phyloP scores from a whole-genome alignment of 1,140 invertebrate species.

The Lepeophtheirus salmonis region DNA sequence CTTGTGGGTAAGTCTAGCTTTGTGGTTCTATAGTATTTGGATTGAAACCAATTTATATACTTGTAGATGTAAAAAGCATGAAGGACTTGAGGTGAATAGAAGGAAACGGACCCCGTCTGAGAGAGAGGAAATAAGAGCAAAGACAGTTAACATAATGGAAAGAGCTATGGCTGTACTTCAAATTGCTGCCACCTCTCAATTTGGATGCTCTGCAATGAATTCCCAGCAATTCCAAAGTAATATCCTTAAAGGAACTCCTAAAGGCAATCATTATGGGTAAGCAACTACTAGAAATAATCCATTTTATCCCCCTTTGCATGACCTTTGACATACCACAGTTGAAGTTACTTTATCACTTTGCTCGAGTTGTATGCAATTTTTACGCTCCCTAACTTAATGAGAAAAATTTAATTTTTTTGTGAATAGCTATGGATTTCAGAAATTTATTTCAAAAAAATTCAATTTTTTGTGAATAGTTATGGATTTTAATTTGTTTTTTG shows the following conservation, averaged over 20 bases:
- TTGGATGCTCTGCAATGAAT: slow-evolving; percentile 74
- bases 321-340: background rate
- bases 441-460: no score
- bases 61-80: background rate
- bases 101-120: background rate
- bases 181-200: slow-evolving; percentile 75
- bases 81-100: background rate
- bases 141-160: slow-evolving; percentile 48
- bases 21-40: no score
- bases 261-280: slow-evolving; percentile 76
- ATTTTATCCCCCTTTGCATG: slow-evolving; percentile 6
- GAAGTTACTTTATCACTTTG: no score
- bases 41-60: no score
- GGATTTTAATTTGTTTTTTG: no score
- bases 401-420: no score
- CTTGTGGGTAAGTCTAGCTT: background rate
- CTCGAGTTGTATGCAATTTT: no score
- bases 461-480: no score
- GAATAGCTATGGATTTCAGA: no score
- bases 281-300: slow-evolving; percentile 23
- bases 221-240: slow-evolving; percentile 50
- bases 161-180: slow-evolving; percentile 69
- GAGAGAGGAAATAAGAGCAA: slow-evolving; percentile 28
- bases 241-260: slow-evolving; percentile 59
- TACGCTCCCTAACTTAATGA: no score